Base-by-base conservation (phyloP, 35 echinoderm and acorn worm species). In the Apostichopus californicus region DNA sequence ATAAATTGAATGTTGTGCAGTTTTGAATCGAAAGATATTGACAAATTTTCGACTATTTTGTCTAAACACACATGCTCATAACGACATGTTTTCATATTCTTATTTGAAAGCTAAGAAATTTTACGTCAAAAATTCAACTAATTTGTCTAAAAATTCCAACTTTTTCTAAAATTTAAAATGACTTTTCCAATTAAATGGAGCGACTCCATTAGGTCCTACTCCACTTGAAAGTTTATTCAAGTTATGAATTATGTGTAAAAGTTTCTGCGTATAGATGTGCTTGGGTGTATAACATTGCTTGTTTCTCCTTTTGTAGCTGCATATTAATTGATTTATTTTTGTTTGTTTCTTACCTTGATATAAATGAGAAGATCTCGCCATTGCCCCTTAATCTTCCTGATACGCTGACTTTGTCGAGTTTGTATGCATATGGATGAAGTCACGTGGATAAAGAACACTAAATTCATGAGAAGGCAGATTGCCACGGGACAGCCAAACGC, bases 401-500 rank as follows among this genome's bases (percentile, higher is more conserved):
- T 14, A 1, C 86, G 58, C 13, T 79, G 54, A 57, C 46, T 78
- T 11, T 54, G 54, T 59, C 89, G 12, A 9, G 15, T 77, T 52
- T 21, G 52, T 18, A 26, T 56, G n/a, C 54, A 79, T 56, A 91
- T 8, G 13, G 53, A 55, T 11, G 26, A 9, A 4, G 89, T 91
- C 53, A 79, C 77, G 56, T 91, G 89, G 56, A 77, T 54, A 79
- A 91, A 91, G 77, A 91, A 91, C 25, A 54, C 52, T 18, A 79
- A 57, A 57, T 79, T 91, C 6, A 91, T 9, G 6, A 79, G 3
- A 9, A 91, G 72, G 55, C 55, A 79, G 8, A 79, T 5, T 21
- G 89, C 89, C 15, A 91, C 89, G 1, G 89, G 89, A 22, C 75
- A 11, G 5, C 89, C 89, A 34, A 91, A 91, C 18, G 89, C 77